Base-by-base conservation (phyloP, 2,797 vertebrate genomes). In the Craterocephalus amniculus region DNA sequence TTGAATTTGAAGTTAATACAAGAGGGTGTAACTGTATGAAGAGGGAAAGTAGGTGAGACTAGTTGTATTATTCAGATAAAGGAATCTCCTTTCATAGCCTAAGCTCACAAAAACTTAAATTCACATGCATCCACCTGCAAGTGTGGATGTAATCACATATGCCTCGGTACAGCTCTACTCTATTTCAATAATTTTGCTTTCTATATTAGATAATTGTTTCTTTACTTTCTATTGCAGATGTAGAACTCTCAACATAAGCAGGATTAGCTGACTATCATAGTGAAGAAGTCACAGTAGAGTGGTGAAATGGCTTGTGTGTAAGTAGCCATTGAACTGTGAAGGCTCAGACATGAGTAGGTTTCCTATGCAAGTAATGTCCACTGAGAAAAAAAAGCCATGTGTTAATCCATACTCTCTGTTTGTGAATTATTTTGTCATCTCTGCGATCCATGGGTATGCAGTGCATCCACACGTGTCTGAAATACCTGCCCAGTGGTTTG, bases 1-100 rank as follows among this genome's bases (percentile, higher is more conserved):
- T 56, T 34, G 65, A 3, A 63, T 16, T 26, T 70, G 38, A 49
- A 20, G 32, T 63, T 62, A 11, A 49, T 27, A 32, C 32, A 31
- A 24, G 31, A 22, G 31, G n/a, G n/a, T n/a, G n/a, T n/a, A n/a
- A n/a, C n/a, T n/a, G 3, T 1, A n/a, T 6, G 12, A 45, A 56
- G 62, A 51, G 22, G 52, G 27, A 74, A 45, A 79, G 73, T 60
- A 67, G 56, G 63, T 26, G 26, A 36, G 64, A 38, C 60, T 66
- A 43, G 68, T 38, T 74, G 57, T 32, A 58, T 74, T 40, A 75
- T 55, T 20, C 43, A 45, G 43, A 45, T n/a, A 3, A 45, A 45
- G 18, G 16, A 18, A 20, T 43, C 16, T 18, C 40, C 20, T 18
- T 6, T 43, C 40, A 38, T 13, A 38, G 3, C 7, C 31, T 32